A percentile compares a stretch with the other conserved stretches of the same genome.
phyloP scores from a whole-genome alignment of 2,797 vertebrate genomes.

The Nannoperca obscura region DNA sequence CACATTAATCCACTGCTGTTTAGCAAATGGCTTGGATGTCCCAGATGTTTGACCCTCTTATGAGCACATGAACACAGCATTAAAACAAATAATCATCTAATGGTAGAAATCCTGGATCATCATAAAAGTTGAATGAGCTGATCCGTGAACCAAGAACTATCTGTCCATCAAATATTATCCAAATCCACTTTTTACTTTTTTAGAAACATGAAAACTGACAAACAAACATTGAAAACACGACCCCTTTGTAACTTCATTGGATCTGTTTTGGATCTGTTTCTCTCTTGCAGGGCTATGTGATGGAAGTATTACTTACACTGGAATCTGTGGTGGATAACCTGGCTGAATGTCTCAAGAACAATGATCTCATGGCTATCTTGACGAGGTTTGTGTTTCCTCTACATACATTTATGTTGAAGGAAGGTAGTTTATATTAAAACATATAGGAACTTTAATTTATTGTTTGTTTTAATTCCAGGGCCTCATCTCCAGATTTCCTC shows the following conservation, averaged over 20 bases:
- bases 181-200: neutral
- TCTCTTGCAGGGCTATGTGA: slow-evolving; percentile 92
- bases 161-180: slow-evolving; percentile 4
- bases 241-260: neutral
- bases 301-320: slow-evolving; percentile 96
- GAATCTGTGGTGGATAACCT: slow-evolving; percentile 97
- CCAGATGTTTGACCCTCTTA: slow-evolving; percentile 12
- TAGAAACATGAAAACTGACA: neutral
- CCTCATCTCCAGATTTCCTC: slow-evolving; percentile 94
- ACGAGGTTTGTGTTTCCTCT: slow-evolving; percentile 86
- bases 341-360: slow-evolving; percentile 97
- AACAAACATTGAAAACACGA: neutral
- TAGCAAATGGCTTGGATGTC: neutral
- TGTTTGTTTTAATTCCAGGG: slow-evolving; percentile 80
- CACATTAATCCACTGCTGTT: neutral
- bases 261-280: neutral
- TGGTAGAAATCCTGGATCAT: slow-evolving; percentile 4
- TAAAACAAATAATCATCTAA: slow-evolving; percentile 26
- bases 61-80: neutral
- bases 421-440: neutral
- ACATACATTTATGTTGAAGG: neutral
- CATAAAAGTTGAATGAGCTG: neutral
- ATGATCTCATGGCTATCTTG: slow-evolving; percentile 91
- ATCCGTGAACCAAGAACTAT: neutral
- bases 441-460: neutral